Evolutionary conservation across 2,797 vertebrate species (phyloP), one percentile per base, ranked within the genome.

Genomic region (Gallinago solitaria): DNA sequence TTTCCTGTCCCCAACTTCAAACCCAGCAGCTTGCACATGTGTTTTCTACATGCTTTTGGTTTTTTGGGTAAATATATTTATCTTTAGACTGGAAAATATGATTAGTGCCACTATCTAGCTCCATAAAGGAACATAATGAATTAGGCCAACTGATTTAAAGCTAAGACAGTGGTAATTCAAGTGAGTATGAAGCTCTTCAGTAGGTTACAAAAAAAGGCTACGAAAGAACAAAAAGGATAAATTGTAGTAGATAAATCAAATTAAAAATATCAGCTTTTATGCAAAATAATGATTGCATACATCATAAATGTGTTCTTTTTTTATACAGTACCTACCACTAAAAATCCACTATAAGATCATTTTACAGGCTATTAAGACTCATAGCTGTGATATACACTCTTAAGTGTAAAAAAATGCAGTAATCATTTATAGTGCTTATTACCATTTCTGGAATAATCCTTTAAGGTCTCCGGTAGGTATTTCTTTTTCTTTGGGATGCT

Each of bases 331-430:
- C 54, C 75, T 65, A 68, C 2, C 45, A 74, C 57, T 71, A 77
- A 30, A 89, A 76, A 76, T 32, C 45, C 56, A 61, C 54, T 60
- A 9, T 17, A 25, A 24, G 47, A 71, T 27, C 27, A 21, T 50
- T 81, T 82, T 76, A 94, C 84, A 61, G 71, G 33, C 75, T 74
- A 50, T 94, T 91, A 87, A 89, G 84, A 24, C 71, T 79, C 68
- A 41, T n/a, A 30, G 33, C 28, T 79, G 21, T 76, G 75, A 87
- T 73, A 65, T 45, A 82, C 30, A 15, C 48, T 59, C 28, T 50
- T 41, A 41, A 78, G 39, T 33, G 60, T 48, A 10, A 85, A 90
- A 88, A 61, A 53, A 28, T 21, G 28, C 30, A 48, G 61, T 77
- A 61, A 37, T 76, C 28, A 50, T 76, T 85, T 87, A 73, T 64